Percentiles rank a stretch among this genome's conserved stretches.
phyloP scores from a whole-genome alignment of 2,797 vertebrate species.

The Diplodus puntazzo region DNA sequence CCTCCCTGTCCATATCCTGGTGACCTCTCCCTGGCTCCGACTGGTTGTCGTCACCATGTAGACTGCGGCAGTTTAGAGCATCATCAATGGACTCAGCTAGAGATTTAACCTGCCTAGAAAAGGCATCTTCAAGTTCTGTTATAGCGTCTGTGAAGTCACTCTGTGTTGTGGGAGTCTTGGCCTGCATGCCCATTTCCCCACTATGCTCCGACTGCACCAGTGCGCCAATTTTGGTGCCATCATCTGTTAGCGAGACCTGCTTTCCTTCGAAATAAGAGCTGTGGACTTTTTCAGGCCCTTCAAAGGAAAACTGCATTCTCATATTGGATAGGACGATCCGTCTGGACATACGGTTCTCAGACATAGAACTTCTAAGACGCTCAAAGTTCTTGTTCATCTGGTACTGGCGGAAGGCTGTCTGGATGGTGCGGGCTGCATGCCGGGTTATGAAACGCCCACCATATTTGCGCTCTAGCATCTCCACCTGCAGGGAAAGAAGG shows the following conservation, averaged over 20 bases:
- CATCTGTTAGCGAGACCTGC: constrained; percentile 93
- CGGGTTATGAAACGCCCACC: constrained; percentile 98
- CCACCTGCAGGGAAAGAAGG: constrained; percentile 87
- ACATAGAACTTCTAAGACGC: constrained; percentile 98
- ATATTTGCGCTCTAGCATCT: constrained; percentile 99
- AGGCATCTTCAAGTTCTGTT: constrained; percentile 97
- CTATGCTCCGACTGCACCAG: constrained; percentile 83
- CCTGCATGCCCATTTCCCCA: constrained; percentile 83
- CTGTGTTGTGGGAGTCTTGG: constrained; percentile 87
- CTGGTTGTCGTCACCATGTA: constrained; percentile 91
- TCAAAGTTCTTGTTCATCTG: constrained; percentile 99
- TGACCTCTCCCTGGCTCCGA: constrained; percentile 80
- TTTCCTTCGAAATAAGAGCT: constrained; percentile 98
- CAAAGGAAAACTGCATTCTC: constrained; percentile 99
- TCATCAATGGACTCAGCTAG: constrained; percentile 98
- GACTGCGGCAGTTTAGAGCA: constrained; percentile 94
- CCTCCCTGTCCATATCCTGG: constrained; percentile 87
- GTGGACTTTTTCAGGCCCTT: constrained; percentile 98
- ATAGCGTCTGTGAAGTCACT: constrained; percentile 95
- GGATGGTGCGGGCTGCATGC: constrained; percentile 97
- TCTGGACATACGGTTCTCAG: constrained; percentile 98
- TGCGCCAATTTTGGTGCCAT: constrained; percentile 88
- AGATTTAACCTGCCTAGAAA: constrained; percentile 97
- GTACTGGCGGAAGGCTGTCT: constrained; percentile 98
- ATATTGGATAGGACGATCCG: constrained; percentile 98